Percentiles rank a stretch among this genome's conserved stretches.
Conservation (phyloP, 2,113 vertebrate species). For the Ciconia boyciana region DNA sequence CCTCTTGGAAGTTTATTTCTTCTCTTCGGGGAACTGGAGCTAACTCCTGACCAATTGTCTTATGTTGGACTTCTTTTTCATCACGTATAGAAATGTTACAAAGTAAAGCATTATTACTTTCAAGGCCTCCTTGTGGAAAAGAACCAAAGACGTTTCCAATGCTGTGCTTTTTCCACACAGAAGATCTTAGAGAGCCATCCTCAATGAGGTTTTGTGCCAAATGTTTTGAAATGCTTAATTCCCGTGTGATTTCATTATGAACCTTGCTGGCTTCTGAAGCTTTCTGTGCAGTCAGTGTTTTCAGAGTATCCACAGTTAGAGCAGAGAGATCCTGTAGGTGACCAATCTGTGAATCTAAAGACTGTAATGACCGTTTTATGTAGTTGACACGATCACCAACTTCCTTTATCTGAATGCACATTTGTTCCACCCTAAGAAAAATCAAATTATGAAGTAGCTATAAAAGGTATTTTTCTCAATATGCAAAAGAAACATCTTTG, state of each 20-base stretch:
- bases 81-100: slow-evolving; percentile 76
- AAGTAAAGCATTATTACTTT: slow-evolving; percentile 86
- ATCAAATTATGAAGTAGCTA: slow-evolving; percentile 10
- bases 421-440: slow-evolving; percentile 89
- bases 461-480: neutral
- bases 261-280: slow-evolving; percentile 97
- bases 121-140: slow-evolving; percentile 79
- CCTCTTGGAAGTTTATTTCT: slow-evolving; percentile 81
- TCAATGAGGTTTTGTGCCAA: slow-evolving; percentile 88
- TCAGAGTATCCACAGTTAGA: slow-evolving; percentile 96
- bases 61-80: slow-evolving; percentile 70
- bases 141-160: slow-evolving; percentile 83
- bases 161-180: slow-evolving; percentile 87
- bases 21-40: slow-evolving; percentile 75
- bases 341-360: slow-evolving; percentile 96
- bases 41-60: slow-evolving; percentile 67
- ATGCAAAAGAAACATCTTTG: neutral
- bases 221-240: slow-evolving; percentile 96
- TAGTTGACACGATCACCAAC: slow-evolving; percentile 97
- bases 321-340: slow-evolving; percentile 98
- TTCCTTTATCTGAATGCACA: slow-evolving; percentile 97
- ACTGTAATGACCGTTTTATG: slow-evolving; percentile 95
- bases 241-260: slow-evolving; percentile 95
- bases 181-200: slow-evolving; percentile 82
- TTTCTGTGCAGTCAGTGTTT: slow-evolving; percentile 95